Conservation (phyloP, 2,888 invertebrate species). For the Tipula unca region DNA sequence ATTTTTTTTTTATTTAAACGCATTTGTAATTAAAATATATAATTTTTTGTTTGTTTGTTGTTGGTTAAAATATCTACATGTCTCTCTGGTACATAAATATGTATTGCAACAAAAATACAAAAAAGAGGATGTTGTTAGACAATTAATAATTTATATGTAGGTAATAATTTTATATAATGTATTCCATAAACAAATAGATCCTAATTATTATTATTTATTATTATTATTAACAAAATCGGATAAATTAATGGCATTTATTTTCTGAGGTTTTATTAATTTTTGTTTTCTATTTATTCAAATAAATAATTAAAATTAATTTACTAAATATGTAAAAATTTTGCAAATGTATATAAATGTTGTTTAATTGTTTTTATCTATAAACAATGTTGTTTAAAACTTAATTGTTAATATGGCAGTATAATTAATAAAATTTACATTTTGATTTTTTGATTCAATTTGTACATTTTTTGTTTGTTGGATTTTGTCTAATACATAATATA, state of each 20-base stretch:
- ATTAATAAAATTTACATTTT: background rate
- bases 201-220: background rate
- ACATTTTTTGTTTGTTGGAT: background rate
- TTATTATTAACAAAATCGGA: background rate
- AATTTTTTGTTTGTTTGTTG: background rate
- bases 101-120: background rate
- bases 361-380: background rate
- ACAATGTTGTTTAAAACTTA: background rate
- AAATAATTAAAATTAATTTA: constrained; percentile 8
- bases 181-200: background rate
- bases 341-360: background rate
- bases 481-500: background rate
- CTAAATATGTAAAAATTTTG: background rate
- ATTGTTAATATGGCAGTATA: constrained; percentile 1
- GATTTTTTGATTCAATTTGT: background rate
- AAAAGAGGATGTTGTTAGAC: background rate
- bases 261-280: background rate
- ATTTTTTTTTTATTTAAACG: background rate
- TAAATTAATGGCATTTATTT: constrained; percentile 1
- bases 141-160: background rate
- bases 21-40: constrained; percentile 14
- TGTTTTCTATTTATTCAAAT: background rate
- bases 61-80: background rate
- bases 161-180: background rate
- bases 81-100: too few species aligned